Evolutionary conservation across 2,797 vertebrate genomes (phyloP).

Genomic region (Varecia variegata): DNA sequence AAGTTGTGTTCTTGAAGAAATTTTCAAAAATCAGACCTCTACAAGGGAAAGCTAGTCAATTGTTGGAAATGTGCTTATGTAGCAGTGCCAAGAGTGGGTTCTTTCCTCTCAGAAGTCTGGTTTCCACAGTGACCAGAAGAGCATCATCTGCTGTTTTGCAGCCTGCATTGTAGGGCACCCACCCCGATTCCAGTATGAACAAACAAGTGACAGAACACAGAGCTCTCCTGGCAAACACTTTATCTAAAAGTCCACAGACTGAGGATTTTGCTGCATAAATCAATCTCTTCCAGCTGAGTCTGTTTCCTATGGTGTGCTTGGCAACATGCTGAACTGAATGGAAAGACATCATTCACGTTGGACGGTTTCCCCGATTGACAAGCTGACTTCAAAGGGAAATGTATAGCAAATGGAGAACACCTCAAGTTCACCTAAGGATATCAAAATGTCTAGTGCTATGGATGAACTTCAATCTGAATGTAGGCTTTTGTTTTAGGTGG

Average conservation of each 20-base stretch:
- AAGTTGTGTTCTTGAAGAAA: not conserved
- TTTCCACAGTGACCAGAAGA: conserved; percentile 32
- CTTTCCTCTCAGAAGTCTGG: not conserved
- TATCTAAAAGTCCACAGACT: not conserved
- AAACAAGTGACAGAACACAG: not conserved
- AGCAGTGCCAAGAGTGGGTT: too few species aligned
- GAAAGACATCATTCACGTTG: not conserved
- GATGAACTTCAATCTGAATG: not conserved
- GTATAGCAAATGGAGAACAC: not conserved
- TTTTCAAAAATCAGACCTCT: not conserved
- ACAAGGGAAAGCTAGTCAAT: not conserved
- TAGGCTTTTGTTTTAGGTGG: not conserved
- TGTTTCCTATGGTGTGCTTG: fast-evolving
- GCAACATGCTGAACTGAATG: not conserved
- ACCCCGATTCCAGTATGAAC: not conserved
- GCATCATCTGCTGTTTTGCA: not conserved
- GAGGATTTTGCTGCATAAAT: not conserved
- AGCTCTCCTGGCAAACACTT: not conserved
- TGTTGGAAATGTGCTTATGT: not conserved
- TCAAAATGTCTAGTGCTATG: not conserved
- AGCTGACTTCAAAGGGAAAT: not conserved
- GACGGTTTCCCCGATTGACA: not conserved
- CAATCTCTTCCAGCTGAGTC: not conserved
- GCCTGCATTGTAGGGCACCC: fast-evolving
- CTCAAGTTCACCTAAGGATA: not conserved